Evolutionary conservation across 2,113 vertebrate genomes (phyloP), one percentile per base, ranked within the genome.

Genomic region (Ranitomeya imitator): DNA sequence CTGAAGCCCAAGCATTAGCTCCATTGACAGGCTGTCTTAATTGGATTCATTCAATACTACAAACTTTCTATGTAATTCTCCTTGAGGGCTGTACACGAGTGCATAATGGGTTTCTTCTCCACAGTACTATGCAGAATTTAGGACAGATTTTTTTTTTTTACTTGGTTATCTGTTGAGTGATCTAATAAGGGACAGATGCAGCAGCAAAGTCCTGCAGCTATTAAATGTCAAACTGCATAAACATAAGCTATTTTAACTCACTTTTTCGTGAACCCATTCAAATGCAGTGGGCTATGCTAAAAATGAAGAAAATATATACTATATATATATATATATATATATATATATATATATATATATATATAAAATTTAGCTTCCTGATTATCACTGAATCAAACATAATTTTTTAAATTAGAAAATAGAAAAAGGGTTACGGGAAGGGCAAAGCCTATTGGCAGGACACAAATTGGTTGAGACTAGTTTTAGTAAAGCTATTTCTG

Each of bases 201-300:
- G 87, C 91, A 93, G 93, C 87, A 91, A 91, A 93, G 91, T 93
- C 93, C 92, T 89, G 89, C 63, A 91, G 93, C 93, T 93, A 92
- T 92, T 93, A 95, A 92, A 92, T 94, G 92, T 92, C 94, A 94
- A 93, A 94, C 94, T 95, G 90, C 91, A 95, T 93, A 91, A 95
- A 93, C 93, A 89, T 91, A 90, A 93, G 94, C 93, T 91, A 93
- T 51, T 77, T 94, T 89, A n/a, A 87, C 93, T 93, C 90, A 89
- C 91, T 92, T 90, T 92, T 91, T 90, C 90, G 89, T 93, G 92
- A 91, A 91, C 91, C 90, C 90, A 61, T 90, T 92, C 91, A 93
- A 92, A 92, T 92, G 92, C 59, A 85, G 92, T 90, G 92, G 92
- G 91, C 87, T 52, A 52, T 73, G 21, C 11, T 37, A 57, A 6